Evolutionary conservation across 2,888 invertebrate genomes (phyloP), one percentile per base, ranked within the genome.

Genomic region (Tipula confusa): DNA sequence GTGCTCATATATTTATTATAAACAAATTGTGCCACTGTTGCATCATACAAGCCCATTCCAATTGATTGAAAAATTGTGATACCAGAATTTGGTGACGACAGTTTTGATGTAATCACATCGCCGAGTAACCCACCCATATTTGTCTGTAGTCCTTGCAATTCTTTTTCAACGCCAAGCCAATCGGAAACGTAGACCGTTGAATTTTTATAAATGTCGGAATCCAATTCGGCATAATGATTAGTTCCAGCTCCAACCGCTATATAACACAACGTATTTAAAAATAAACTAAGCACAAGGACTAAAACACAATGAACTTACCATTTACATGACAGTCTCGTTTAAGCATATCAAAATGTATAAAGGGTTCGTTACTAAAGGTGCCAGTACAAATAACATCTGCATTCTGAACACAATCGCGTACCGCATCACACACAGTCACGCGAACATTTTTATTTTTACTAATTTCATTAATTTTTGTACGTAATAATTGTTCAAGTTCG

Each of bases 371-470:
- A 1, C 92, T 86, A 84, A 88, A 90, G 0, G 93, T 93, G 0
- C 91, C 91, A 0, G 93, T 92, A 43, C 93, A 91, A 84, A 94
- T 91, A 28, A 94, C 90, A 88, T 94, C 93, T 0, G 93, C 93
- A 85, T 89, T 88, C 48, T 86, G 86, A 0, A 92, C 92, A 83
- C 93, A 92, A 29, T 90, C 90, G 83, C 90, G 87, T 0, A 88
- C 88, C 31, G 87, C 88, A 83, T 87, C 86, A 84, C 86, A 83
- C 48, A 84, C 87, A 87, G 85, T 84, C 4, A 88, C 86, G 15
- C 82, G 83, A 11, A 86, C 11, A 18, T 85, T 83, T 82, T 79
- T 28, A 83, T 86, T 85, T 84, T 84, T 81, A 82, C 86, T 86
- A 5, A 43, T 64, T 0, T 84, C 0, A n/a, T 13, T 2, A 29